Base-by-base conservation (phyloP, 2,797 vertebrate genomes). In the Tarsius wallacei region DNA sequence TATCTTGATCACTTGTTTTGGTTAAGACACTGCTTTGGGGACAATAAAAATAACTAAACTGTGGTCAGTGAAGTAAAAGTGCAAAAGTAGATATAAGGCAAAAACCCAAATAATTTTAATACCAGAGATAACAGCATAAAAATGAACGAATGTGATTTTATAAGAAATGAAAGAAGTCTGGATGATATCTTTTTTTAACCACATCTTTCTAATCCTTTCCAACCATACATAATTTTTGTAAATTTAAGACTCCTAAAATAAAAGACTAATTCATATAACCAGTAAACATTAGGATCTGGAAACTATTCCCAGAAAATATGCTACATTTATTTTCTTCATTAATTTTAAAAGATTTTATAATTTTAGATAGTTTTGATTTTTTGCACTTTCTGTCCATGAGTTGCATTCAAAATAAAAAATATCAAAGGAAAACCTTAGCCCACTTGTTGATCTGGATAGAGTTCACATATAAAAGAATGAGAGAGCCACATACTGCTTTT, bases 21-120 rank as follows among this genome's bases (percentile, higher is more conserved):
- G 2, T 87, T 81, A 76, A 80, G 57, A 71, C 19, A 61, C 16
- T 63, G 49, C 11, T 57, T 0, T 66, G 59, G 17, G 28, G 24
- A 47, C 63, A 70, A 80, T 19, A 55, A 57, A 49, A 82, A 66
- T 71, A 66, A 71, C 9, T 61, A 82, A 92, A 6, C 33, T 13
- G 36, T 51, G 22, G 1, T n/a, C 12, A 80, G 19, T 33, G 17
- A 85, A 51, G 9, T 42, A 77, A n/a, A 81, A 80, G 1, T 80
- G 2, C 33, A 70, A 61, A 42, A 74, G 31, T 70, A 12, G 28
- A 42, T 10, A 83, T 74, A 80, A 73, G 11, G 8, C 26, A 89
- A 73, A 21, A 55, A 21, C n/a, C n/a, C 11, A 96, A 80, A 61
- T 33, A 87, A 13, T 64, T 81, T 76, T 91, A 89, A 55, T 68